Evolutionary conservation across 2,888 invertebrate genomes (phyloP), one percentile per base, ranked within the genome.

Genomic region (Nezara viridula): DNA sequence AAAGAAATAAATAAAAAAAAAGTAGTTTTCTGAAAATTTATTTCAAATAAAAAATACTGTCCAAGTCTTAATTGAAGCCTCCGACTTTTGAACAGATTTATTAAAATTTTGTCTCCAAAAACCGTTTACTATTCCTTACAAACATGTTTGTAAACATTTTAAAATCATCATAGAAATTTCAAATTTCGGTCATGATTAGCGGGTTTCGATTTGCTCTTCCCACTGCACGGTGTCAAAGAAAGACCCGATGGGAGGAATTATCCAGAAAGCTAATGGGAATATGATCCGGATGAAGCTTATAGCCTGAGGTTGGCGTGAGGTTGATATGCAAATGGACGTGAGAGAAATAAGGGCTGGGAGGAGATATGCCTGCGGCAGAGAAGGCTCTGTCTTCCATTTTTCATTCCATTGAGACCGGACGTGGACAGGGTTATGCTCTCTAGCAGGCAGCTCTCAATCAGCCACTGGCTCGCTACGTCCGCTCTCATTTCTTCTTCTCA

Each of bases 391-490:
- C 81, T 81, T 81, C 44, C 81, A 81, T 81, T 81, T 44, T 44
- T 81, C 81, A 81, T 81, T 81, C 81, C 81, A 81, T 81, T 81
- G 44, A 44, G 44, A n/a, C 14, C 81, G 37, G 81, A n/a, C 40
- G 44, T 24, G 81, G 44, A 81, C 81, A 81, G 81, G 24, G 81
- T 81, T 81, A 81, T 81, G 81, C 81, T 81, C 81, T 81, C 81
- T 24, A n/a, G 60, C n/a, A 21, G 32, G 40, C 40, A 77, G 37
- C 19, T 6, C 77, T 77, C 77, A 21, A 37, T 24, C 77, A 60
- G 73, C 37, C 73, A 27, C 4, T n/a, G n/a, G n/a, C 66, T 21
- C 60, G 24, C 66, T 14, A 5, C 66, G 32, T 12, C 66, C 66
- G 16, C 77, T 44, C 2, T 44, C 81, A 44, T 81, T 81, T 81